Conservation (phyloP, 2,888 invertebrate species). For the Drosophila limbata region DNA sequence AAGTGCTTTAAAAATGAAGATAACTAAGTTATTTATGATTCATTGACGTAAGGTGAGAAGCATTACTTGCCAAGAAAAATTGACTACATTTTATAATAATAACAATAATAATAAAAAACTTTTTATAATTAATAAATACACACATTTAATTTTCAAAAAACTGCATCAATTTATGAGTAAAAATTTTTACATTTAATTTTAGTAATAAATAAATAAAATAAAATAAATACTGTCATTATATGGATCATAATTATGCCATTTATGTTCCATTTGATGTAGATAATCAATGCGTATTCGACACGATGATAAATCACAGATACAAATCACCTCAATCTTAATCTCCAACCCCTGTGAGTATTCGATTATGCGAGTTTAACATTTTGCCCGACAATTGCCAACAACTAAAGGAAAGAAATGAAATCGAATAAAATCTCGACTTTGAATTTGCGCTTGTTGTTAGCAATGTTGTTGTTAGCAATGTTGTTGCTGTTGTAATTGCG, state of each 20-base stretch:
- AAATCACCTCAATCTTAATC: constrained; percentile 8
- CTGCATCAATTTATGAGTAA: too few relatives aligned
- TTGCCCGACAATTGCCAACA: constrained; percentile 16
- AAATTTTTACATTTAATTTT: too few relatives aligned
- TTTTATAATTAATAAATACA: too few relatives aligned
- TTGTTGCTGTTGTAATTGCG: constrained; percentile 68
- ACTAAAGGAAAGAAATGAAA: constrained; percentile 41
- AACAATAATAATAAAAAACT: too few relatives aligned
- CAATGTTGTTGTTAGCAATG: constrained; percentile 15
- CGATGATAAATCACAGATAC: constrained; percentile 10
- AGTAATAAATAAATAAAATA: too few relatives aligned
- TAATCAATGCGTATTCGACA: constrained; percentile 2
- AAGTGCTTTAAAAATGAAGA: not conserved
- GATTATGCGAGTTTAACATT: constrained; percentile 32
- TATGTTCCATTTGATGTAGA: not conserved
- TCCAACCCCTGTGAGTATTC: constrained; percentile 14
- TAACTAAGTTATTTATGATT: not conserved
- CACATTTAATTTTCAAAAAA: too few relatives aligned
- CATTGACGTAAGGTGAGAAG: not conserved
- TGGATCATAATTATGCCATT: constrained; percentile 4
- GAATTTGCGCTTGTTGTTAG: constrained; percentile 42
- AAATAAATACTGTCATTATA: too few relatives aligned
- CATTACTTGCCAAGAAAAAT: not conserved
- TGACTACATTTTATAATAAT: too few relatives aligned
- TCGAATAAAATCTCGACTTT: constrained; percentile 37